Percentiles rank a stretch among this genome's conserved stretches.
phyloP scores from a whole-genome alignment of 2,888 invertebrate species.

The Serrognathus titanus region DNA sequence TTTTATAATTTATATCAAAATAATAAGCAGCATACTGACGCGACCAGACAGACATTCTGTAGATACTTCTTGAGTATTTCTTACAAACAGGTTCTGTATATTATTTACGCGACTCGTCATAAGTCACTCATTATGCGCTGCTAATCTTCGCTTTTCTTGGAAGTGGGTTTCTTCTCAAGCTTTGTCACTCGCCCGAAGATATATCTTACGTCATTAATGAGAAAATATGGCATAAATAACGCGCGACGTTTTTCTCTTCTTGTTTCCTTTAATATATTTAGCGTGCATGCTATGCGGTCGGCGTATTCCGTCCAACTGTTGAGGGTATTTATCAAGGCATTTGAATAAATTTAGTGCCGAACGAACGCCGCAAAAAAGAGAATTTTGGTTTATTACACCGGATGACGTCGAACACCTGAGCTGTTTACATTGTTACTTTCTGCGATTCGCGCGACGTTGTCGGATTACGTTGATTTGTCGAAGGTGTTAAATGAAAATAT shows the following conservation, averaged over 20 bases:
- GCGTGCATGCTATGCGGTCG: constrained; percentile 14
- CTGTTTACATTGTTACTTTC: constrained; percentile 9
- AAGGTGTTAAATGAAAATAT: no score
- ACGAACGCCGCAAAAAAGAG: constrained; percentile 17
- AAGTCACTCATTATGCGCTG: constrained; percentile 32
- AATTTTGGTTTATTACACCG: constrained; percentile 20
- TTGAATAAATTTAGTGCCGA: constrained; percentile 21
- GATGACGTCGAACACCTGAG: constrained; percentile 7
- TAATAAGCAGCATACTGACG: no score
- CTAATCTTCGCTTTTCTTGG: constrained; percentile 29
- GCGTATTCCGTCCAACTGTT: constrained; percentile 13
- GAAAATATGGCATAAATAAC: constrained; percentile 35
- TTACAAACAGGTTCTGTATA: constrained; percentile 30
- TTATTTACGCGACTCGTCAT: constrained; percentile 31
- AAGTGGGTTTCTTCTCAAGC: constrained; percentile 28
- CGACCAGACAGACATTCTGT: no score
- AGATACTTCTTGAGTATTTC: no score
- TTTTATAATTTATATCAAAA: no score
- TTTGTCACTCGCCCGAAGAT: constrained; percentile 32
- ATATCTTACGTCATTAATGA: constrained; percentile 34
- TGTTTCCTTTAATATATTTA: constrained; percentile 12
- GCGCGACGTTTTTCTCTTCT: constrained; percentile 15
- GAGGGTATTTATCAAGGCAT: constrained; percentile 20
- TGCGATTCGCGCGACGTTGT: neutral
- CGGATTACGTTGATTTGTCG: no score